These are phyloP conservation scores for Hepsetus odoe DNA, from an alignment of 2,113 vertebrate species.

Conservation along the genomic window DNA sequence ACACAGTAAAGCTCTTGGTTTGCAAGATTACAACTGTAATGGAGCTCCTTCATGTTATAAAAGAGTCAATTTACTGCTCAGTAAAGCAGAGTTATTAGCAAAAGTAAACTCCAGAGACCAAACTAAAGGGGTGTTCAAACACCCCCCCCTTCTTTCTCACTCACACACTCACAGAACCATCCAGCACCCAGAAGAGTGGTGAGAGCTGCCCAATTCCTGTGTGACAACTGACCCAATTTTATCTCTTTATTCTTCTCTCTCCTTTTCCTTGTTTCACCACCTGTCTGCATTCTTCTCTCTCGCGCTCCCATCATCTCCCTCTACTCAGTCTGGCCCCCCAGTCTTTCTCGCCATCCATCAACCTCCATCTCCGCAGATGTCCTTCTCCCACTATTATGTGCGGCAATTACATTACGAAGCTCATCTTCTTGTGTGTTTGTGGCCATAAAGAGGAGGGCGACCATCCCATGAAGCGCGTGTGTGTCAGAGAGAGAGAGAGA, in stretches of 20 bases:
- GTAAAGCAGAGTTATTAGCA: conserved; percentile 25
- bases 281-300: conserved; percentile 2
- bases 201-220: conserved; percentile 19
- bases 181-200: conserved; percentile 2
- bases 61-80: conserved; percentile 5
- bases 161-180: conserved; percentile 13
- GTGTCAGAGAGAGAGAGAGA: neutral
- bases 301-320: conserved; percentile 7
- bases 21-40: neutral
- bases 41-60: neutral
- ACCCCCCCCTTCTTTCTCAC: conserved; percentile 2
- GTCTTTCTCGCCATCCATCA: neutral
- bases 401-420: neutral
- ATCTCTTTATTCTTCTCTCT: conserved; percentile 1
- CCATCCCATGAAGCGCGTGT: neutral
- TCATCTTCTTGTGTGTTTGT: neutral
- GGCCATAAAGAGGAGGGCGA: conserved; percentile 13
- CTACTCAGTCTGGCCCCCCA: neutral
- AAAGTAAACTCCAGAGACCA: conserved; percentile 14
- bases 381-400: conserved; percentile 2
- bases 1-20: too few relatives aligned
- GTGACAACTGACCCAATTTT: conserved; percentile 54
- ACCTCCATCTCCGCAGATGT: neutral
- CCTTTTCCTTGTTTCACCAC: neutral
- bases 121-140: neutral